Base-by-base conservation (phyloP, 2,113 vertebrate species). In the Struthio camelus region DNA sequence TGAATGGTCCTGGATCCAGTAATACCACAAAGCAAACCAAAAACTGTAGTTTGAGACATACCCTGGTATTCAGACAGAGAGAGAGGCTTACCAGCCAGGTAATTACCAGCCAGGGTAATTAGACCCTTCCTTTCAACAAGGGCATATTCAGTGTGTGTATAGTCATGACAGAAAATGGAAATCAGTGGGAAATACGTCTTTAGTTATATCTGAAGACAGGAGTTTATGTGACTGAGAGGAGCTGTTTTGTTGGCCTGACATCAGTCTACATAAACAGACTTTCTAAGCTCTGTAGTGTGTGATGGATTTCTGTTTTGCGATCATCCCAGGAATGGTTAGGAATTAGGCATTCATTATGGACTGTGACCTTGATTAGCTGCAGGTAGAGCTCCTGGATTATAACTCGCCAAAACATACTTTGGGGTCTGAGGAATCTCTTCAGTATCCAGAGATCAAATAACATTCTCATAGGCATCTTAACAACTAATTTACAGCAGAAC, bases 121-220 rank as follows among this genome's bases (percentile, higher is more conserved):
- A 78, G 42, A 56, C 14, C 16, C 10, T 8, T 83, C 36, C 50
- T 80, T 82, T 71, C 42, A 78, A 20, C 20, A 56, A 61, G 8
- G 3, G 3, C 25, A n/a, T n/a, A n/a, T n/a, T n/a, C n/a, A 34
- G 30, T 34, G 56, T 19, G 8, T 2, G 4, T 23, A 50, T 1
- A 2, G 67, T 72, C 24, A 34, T 34, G 24, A 42, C 59, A 92
- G 61, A 16, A 10, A 3, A 76, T n/a, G 4, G 42, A 23, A 70
- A 66, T 88, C 50, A 32, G 12, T 32, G 2, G 36, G 20, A 62
- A 23, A 61, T 13, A 65, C 17, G 8, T 56, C 50, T 9, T 36
- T 53, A 90, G 20, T 4, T 25, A n/a, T 9, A 19, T 56, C 38
- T 73, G 25, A 80, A 48, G 17, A 28, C 72, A 50, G 25, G 25